These are phyloP conservation scores for Cygnus buccinator DNA, from an alignment of 2,113 vertebrate genomes.

Conservation along the genomic window DNA sequence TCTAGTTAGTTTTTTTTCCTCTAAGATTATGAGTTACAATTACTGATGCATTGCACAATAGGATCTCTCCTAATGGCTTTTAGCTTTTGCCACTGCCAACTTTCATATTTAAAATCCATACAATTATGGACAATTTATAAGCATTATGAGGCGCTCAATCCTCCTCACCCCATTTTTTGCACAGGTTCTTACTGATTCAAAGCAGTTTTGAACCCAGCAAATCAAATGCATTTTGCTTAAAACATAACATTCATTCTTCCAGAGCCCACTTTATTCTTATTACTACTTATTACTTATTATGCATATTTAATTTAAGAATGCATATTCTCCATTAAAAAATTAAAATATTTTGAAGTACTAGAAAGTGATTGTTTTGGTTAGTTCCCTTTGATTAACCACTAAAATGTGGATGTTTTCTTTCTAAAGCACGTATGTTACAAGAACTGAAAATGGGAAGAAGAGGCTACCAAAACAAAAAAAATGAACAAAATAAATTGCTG, in stretches of 20 bases:
- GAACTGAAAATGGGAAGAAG: slow-evolving; percentile 43
- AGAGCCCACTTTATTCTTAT: slow-evolving; percentile 84
- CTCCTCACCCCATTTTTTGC: slow-evolving; percentile 78
- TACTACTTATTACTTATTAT: slow-evolving; percentile 84
- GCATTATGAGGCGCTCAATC: slow-evolving; percentile 88
- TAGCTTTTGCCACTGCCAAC: slow-evolving; percentile 90
- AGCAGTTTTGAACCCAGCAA: slow-evolving; percentile 76
- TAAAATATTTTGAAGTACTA: slow-evolving; percentile 79
- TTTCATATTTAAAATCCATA: slow-evolving; percentile 90
- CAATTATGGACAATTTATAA: slow-evolving; percentile 94
- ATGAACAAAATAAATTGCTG: neutral
- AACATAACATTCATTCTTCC: slow-evolving; percentile 76
- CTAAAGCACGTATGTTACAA: slow-evolving; percentile 57
- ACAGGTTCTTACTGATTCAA: slow-evolving; percentile 76
- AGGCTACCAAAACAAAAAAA: neutral
- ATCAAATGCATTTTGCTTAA: slow-evolving; percentile 80
- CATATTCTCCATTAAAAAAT: slow-evolving; percentile 88
- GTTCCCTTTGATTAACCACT: slow-evolving; percentile 79
- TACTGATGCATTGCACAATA: slow-evolving; percentile 77
- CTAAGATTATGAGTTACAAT: slow-evolving; percentile 85
- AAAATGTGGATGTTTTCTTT: slow-evolving; percentile 60
- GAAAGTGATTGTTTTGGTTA: slow-evolving; percentile 81
- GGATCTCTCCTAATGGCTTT: slow-evolving; percentile 93
- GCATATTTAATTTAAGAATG: slow-evolving; percentile 87
- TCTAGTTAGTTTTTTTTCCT: slow-evolving; percentile 77